Base-by-base conservation (phyloP, 1,140 invertebrate genomes). In the Drosophila yakuba region DNA sequence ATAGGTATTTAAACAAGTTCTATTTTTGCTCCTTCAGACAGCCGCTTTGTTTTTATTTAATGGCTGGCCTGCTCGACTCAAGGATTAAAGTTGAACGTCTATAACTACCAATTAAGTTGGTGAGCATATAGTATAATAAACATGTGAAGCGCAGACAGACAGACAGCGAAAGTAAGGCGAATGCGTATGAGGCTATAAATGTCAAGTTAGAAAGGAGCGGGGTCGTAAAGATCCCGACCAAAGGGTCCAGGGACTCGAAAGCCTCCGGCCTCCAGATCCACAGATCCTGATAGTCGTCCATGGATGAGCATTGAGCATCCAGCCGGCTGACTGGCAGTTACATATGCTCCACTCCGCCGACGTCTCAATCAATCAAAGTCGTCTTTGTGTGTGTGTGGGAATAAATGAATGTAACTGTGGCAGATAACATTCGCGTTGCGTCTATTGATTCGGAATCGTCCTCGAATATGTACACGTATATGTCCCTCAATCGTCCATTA, bases 81-180 rank as follows among this genome's bases (percentile, higher is more conserved):
- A 38, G 60, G 61, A 78, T 47, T 72, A 45, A 76, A 73, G 74
- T 63, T 71, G 57, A 67, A 80, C 61, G 67, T 77, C 83, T 82
- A 80, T 82, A 88, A 88, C 83, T 82, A 88, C 75, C 83, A 88
- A 88, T 88, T 88, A 88, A 80, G 83, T 77, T 82, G 83, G 83
- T 74, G 77, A 82, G 82, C 68, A 82, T 76, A 86, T 82, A 56
- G 78, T 62, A 58, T 50, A 66, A 60, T 76, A 88, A 88, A 61
- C 67, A 84, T 63, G 76, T 62, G 63, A 66, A 59, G 51, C 61
- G 25, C 35, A 61, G 39, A 58, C 35, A 57, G 32, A 36, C 28
- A 54, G 41, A 36, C 36, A 3, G 5, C n/a, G 8, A 14, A 45
- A 58, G 28, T 14, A 44, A 59, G 54, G 63, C 38, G 69, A 81